phyloP scores from a whole-genome alignment of 2,113 vertebrate species.

The Maccullochella peelii region DNA sequence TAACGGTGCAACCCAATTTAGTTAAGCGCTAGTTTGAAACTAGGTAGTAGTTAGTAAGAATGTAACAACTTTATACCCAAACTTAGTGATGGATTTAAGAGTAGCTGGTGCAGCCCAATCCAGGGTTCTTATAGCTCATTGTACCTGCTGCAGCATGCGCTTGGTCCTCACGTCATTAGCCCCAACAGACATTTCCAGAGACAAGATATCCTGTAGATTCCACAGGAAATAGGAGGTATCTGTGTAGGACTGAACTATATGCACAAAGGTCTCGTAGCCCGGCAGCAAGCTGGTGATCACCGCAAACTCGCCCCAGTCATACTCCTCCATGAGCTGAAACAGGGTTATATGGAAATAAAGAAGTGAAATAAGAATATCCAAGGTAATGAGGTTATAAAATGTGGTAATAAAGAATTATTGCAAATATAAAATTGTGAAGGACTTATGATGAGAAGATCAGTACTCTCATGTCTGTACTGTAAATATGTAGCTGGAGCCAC shows the following conservation, averaged over 20 bases:
- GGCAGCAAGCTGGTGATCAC: slow-evolving; percentile 96
- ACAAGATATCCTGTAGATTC: slow-evolving; percentile 93
- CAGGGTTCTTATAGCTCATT: slow-evolving; percentile 20
- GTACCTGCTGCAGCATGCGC: slow-evolving; percentile 91
- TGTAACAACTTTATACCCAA: background rate
- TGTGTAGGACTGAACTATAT: slow-evolving; percentile 90
- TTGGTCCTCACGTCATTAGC: slow-evolving; percentile 84
- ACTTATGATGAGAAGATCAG: background rate
- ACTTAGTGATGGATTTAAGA: background rate
- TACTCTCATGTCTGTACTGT: background rate
- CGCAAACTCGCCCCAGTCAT: slow-evolving; percentile 94
- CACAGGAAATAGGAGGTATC: slow-evolving; percentile 94
- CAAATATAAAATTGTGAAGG: background rate
- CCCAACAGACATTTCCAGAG: slow-evolving; percentile 94
- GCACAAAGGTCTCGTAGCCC: slow-evolving; percentile 93
- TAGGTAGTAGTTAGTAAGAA: background rate
- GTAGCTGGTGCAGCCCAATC: background rate
- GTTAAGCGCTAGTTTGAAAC: background rate
- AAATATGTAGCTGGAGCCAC: background rate
- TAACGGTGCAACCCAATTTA: background rate
- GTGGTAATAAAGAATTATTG: background rate
- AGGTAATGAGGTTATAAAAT: background rate
- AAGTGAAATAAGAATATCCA: background rate
- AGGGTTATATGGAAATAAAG: slow-evolving; percentile 42
- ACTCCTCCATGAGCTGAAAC: slow-evolving; percentile 97